Percentiles rank a stretch among this genome's conserved stretches.
Conservation (phyloP, 2,113 vertebrate genomes). For the Geothlypis trichas region DNA sequence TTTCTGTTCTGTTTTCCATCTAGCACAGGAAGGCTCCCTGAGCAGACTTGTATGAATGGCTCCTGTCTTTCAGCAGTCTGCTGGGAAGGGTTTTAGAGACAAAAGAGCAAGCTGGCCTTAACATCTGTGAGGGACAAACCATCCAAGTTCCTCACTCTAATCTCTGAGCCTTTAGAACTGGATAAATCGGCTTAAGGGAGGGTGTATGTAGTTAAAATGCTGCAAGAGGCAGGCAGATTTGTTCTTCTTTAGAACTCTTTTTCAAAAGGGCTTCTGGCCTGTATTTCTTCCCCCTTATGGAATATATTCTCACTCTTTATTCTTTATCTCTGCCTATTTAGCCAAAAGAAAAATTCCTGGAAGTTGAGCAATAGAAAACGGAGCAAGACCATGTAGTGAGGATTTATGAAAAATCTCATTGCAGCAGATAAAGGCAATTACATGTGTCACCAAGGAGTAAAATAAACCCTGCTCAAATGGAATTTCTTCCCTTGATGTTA, state of each 20-base stretch:
- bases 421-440: constrained; percentile 37
- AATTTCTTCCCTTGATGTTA: neutral
- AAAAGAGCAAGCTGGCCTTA: neutral
- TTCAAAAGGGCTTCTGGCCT: neutral
- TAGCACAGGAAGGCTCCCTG: neutral
- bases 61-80: neutral
- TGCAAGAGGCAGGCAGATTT: neutral
- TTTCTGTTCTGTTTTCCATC: neutral
- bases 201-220: neutral
- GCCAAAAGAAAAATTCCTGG: neutral
- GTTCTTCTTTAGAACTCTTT: neutral
- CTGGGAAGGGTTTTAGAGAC: neutral
- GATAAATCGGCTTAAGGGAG: neutral
- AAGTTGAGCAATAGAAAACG: neutral
- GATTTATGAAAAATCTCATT: constrained; percentile 31
- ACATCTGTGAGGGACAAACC: neutral
- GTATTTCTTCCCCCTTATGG: neutral
- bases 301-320: neutral
- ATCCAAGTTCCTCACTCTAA: neutral
- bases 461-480: neutral
- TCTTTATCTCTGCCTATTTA: constrained; percentile 1
- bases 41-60: neutral
- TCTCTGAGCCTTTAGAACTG: neutral
- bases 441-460: neutral
- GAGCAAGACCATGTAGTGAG: neutral